Conservation (phyloP, 2,797 vertebrate genomes). For the Rousettus madagascariensis region DNA sequence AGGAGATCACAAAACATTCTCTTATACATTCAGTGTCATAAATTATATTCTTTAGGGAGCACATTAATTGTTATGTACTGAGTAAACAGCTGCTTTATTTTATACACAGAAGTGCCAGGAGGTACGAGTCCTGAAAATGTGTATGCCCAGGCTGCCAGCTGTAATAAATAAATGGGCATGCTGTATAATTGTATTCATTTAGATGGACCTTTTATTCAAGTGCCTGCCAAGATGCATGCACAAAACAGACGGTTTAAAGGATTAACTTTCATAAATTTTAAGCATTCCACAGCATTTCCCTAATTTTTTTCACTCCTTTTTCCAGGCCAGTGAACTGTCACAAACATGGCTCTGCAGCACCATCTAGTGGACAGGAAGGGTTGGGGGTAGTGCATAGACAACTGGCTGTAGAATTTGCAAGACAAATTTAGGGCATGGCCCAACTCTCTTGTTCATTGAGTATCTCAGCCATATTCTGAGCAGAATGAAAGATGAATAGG, state of each 20-base stretch:
- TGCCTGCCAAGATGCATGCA: background rate
- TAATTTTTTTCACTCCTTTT: background rate
- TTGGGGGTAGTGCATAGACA: background rate
- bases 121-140: background rate
- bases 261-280: background rate
- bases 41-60: background rate
- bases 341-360: slow-evolving; percentile 66
- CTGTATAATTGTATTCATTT: slow-evolving; percentile 39
- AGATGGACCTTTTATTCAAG: slow-evolving; percentile 51
- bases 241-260: slow-evolving; percentile 34
- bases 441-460: background rate
- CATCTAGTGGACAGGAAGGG: slow-evolving; percentile 79
- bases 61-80: background rate
- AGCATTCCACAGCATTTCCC: background rate
- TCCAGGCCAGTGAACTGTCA: slow-evolving; percentile 30
- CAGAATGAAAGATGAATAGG: background rate
- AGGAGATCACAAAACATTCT: background rate
- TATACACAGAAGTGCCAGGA: slow-evolving; percentile 14
- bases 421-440: background rate
- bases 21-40: background rate
- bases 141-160: background rate
- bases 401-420: background rate
- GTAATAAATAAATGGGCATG: slow-evolving; percentile 25
- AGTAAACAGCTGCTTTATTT: slow-evolving; percentile 47
- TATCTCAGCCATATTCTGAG: background rate